Evolutionary conservation across 2,113 vertebrate species (phyloP).

Genomic region (Madoqua kirkii): DNA sequence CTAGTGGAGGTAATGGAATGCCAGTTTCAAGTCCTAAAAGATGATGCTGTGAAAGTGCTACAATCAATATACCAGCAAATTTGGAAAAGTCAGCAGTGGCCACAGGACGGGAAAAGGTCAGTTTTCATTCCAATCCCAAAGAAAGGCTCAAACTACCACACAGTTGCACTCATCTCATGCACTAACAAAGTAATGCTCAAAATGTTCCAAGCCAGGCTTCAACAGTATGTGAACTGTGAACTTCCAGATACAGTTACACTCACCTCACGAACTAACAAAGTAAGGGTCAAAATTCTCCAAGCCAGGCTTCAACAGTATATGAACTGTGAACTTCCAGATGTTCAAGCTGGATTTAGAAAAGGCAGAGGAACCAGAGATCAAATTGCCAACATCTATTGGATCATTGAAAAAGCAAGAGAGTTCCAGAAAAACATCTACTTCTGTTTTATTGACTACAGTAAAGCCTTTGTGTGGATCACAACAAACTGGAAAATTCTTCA

Average conservation of each 20-base stretch:
- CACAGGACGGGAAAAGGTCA: neutral
- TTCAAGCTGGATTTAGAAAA: neutral
- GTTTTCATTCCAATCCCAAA: neutral
- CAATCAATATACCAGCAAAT: neutral
- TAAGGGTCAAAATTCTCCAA: no score
- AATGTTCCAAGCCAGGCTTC: neutral
- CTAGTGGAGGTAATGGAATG: neutral
- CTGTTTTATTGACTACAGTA: neutral
- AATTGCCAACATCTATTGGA: neutral
- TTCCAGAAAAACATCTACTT: neutral
- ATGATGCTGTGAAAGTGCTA: neutral
- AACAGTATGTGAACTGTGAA: neutral
- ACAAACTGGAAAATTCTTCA: neutral
- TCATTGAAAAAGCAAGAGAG: neutral
- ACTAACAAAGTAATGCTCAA: neutral
- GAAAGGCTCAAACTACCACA: neutral
- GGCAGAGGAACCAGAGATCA: neutral
- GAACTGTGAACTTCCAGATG: no score
- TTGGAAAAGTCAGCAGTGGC: neutral
- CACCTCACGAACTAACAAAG: no score
- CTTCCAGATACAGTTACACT: neutral
- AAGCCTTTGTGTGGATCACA: neutral
- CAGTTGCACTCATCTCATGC: neutral
- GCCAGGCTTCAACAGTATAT: no score
- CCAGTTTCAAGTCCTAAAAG: neutral